phyloP scores from a whole-genome alignment of 1,140 invertebrate genomes.

The Pseudomyrmex dendroicus region DNA sequence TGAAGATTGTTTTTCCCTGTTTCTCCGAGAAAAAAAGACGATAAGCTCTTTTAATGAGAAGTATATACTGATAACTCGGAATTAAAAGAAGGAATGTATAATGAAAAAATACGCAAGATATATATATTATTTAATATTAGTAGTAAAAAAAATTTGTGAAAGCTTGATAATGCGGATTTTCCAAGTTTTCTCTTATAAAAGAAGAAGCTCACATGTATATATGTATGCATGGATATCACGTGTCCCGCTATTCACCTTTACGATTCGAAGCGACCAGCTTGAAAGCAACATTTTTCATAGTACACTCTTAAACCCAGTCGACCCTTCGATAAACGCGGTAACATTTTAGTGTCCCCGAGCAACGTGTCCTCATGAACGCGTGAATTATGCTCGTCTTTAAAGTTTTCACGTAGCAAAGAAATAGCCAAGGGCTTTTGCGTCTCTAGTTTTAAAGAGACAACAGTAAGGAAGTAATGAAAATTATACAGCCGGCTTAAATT shows the following conservation, averaged over 20 bases:
- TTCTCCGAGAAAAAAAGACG: too few species aligned
- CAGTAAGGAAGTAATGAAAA: constrained; percentile 48
- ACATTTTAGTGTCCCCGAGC: constrained; percentile 42
- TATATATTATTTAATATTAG: too few species aligned
- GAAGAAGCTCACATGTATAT: too few species aligned
- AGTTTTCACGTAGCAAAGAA: constrained; percentile 8
- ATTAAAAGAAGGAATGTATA: too few species aligned
- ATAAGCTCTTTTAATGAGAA: too few species aligned
- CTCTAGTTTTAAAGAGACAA: constrained; percentile 24
- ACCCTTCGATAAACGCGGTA: constrained; percentile 50
- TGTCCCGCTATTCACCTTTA: constrained; percentile 2
- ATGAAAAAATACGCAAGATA: too few species aligned
- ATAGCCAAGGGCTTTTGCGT: neutral
- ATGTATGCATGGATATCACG: neutral
- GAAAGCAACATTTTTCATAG: constrained; percentile 31
- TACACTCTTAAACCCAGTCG: constrained; percentile 22
- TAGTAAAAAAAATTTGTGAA: too few species aligned
- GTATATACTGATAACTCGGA: too few species aligned
- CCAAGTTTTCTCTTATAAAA: neutral
- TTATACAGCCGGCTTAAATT: constrained; percentile 11
- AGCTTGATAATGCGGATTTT: neutral
- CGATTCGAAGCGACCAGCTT: neutral
- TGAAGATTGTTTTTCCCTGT: too few species aligned
- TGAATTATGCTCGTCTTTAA: constrained; percentile 42
- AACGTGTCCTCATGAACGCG: constrained; percentile 29